phyloP scores from a whole-genome alignment of 2,797 vertebrate genomes.

The Xiphorhynchus erythropygius region DNA sequence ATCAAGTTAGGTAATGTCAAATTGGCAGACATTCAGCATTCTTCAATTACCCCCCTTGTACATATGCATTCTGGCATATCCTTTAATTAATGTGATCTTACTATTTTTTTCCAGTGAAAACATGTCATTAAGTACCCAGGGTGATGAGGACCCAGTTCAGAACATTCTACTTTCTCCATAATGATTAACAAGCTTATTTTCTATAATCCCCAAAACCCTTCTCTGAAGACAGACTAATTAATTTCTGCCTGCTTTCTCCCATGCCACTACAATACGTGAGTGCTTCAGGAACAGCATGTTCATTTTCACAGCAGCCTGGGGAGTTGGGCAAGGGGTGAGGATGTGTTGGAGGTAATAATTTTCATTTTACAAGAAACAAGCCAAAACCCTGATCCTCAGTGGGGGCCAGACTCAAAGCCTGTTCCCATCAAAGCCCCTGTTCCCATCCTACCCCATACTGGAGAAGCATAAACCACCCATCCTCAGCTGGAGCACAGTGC shows the following conservation, averaged over 20 bases:
- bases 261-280: not conserved
- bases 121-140: slow-evolving; percentile 13
- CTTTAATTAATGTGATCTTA: slow-evolving; percentile 39
- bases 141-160: not conserved
- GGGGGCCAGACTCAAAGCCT: not conserved
- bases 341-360: not conserved
- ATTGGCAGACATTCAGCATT: slow-evolving; percentile 15
- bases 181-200: slow-evolving; percentile 43
- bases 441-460: not conserved
- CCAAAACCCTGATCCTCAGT: not conserved
- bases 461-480: not conserved
- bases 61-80: slow-evolving; percentile 20
- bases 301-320: not conserved
- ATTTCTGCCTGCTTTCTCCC: slow-evolving; percentile 33
- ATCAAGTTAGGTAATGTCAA: slow-evolving; percentile 42
- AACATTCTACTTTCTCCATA: slow-evolving; percentile 18
- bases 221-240: slow-evolving; percentile 37
- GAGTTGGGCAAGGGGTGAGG: not conserved
- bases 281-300: not conserved
- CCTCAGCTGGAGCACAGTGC: not conserved
- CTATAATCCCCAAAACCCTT: not conserved
- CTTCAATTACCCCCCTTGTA: slow-evolving; percentile 24
- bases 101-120: slow-evolving; percentile 16
- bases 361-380: not conserved
- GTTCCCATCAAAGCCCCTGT: not conserved